phyloP scores from a whole-genome alignment of 2,888 invertebrate species.

The Diarsia mendica region DNA sequence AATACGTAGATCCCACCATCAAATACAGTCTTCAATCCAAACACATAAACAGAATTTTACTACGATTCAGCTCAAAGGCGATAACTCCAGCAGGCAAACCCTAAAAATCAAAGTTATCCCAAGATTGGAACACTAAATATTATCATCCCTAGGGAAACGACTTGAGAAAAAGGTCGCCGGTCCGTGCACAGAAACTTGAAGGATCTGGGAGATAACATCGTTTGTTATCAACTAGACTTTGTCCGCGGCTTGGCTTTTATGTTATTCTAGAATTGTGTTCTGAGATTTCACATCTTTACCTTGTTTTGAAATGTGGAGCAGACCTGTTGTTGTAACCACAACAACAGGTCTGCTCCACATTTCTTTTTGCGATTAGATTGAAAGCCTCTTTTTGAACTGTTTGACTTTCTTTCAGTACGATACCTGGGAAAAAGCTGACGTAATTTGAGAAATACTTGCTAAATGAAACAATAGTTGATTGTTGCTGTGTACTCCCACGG shows the following conservation, averaged over 20 bases:
- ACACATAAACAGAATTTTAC: slow-evolving; percentile 60
- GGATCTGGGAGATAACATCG: slow-evolving; percentile 63
- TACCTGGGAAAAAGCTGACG: neutral
- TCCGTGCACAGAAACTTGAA: slow-evolving; percentile 57
- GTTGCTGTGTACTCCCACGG: no score
- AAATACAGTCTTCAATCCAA: slow-evolving; percentile 32
- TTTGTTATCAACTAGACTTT: slow-evolving; percentile 64
- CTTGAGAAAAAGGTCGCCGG: slow-evolving; percentile 62
- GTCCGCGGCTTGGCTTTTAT: slow-evolving; percentile 40
- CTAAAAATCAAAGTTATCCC: slow-evolving; percentile 66
- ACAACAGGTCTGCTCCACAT: no score
- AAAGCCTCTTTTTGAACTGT: neutral
- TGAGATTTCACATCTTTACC: slow-evolving; percentile 31
- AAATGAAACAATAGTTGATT: no score
- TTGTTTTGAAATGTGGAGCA: slow-evolving; percentile 18
- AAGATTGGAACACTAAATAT: slow-evolving; percentile 70
- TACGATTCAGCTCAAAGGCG: slow-evolving; percentile 46
- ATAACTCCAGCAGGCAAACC: slow-evolving; percentile 57
- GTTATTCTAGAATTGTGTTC: slow-evolving; percentile 31
- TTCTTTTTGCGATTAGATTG: slow-evolving; percentile 13
- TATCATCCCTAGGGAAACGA: slow-evolving; percentile 65
- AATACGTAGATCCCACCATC: slow-evolving; percentile 16
- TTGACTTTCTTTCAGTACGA: neutral
- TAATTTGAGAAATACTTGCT: neutral
- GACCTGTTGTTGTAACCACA: slow-evolving; percentile 6